These are phyloP conservation scores for Falco concolor DNA, from an alignment of 2,797 vertebrate genomes.

Conservation along the genomic window DNA sequence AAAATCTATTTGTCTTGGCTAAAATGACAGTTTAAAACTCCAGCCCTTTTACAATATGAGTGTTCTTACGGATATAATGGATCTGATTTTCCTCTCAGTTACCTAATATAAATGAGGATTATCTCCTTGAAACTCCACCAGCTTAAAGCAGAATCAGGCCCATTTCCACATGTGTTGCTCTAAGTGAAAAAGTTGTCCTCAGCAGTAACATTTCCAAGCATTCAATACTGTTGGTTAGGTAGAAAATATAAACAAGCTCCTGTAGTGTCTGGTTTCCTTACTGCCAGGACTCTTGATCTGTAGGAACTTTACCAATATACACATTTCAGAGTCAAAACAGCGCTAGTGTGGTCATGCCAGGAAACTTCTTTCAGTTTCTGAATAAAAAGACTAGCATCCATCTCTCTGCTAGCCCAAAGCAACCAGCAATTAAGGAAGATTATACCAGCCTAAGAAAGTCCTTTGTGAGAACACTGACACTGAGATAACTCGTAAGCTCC, in stretches of 20 bases:
- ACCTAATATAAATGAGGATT: not conserved
- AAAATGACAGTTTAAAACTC: slow-evolving; percentile 21
- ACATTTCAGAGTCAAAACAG: not conserved
- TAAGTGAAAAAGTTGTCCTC: not conserved
- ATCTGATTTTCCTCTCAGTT: slow-evolving; percentile 9
- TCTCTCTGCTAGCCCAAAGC: not conserved
- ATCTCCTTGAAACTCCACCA: not conserved
- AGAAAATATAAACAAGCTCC: not conserved
- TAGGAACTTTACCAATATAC: not conserved
- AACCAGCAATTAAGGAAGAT: not conserved
- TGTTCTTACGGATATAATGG: not conserved
- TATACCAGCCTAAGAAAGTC: not conserved
- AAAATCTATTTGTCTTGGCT: slow-evolving; percentile 47
- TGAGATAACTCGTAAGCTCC: not conserved
- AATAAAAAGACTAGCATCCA: not conserved
- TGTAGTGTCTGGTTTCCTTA: not conserved
- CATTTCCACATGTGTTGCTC: not conserved
- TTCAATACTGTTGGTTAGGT: not conserved
- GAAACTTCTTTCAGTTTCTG: not conserved
- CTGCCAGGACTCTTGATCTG: not conserved
- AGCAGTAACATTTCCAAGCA: not conserved
- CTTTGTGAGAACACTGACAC: not conserved
- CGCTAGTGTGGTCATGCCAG: not conserved
- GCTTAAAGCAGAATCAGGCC: not conserved
- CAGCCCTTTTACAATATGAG: not conserved